These are phyloP conservation scores for Xanthorhoe designata DNA, from an alignment of 2,888 invertebrate species.

Conservation along the genomic window DNA sequence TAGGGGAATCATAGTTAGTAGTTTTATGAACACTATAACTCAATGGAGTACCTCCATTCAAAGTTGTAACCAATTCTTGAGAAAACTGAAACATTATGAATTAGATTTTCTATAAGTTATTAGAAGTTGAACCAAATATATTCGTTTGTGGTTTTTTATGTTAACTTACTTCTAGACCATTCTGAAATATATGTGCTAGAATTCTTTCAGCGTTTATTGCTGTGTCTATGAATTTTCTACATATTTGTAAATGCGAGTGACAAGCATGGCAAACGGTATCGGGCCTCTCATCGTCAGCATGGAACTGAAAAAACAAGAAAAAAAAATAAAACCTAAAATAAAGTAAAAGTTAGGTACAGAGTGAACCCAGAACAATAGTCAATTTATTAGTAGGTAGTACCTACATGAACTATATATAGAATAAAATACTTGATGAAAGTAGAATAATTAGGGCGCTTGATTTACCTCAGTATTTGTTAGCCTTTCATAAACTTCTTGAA, in stretches of 20 bases:
- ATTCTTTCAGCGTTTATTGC: slow-evolving; percentile 32
- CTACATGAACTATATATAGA: no score
- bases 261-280: slow-evolving; percentile 27
- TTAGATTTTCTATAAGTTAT: background rate
- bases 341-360: background rate
- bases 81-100: slow-evolving; percentile 24
- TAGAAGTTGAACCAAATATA: background rate
- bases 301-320: slow-evolving; percentile 15
- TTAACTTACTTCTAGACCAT: slow-evolving; percentile 25
- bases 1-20: slow-evolving; percentile 6
- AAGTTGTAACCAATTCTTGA: slow-evolving; percentile 15
- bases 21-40: slow-evolving; percentile 9
- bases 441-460: background rate
- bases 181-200: slow-evolving; percentile 22
- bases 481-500: slow-evolving; percentile 29
- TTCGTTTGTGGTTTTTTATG: background rate
- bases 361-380: no score
- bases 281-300: slow-evolving; percentile 22
- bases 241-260: slow-evolving; percentile 19
- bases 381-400: no score
- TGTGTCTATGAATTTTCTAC: slow-evolving; percentile 20
- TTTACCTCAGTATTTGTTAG: slow-evolving; percentile 27
- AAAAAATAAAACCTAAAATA: no score
- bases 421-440: background rate
- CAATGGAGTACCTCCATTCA: slow-evolving; percentile 27